Base-by-base conservation (phyloP, 2,113 vertebrate species). In the Mus pahari region DNA sequence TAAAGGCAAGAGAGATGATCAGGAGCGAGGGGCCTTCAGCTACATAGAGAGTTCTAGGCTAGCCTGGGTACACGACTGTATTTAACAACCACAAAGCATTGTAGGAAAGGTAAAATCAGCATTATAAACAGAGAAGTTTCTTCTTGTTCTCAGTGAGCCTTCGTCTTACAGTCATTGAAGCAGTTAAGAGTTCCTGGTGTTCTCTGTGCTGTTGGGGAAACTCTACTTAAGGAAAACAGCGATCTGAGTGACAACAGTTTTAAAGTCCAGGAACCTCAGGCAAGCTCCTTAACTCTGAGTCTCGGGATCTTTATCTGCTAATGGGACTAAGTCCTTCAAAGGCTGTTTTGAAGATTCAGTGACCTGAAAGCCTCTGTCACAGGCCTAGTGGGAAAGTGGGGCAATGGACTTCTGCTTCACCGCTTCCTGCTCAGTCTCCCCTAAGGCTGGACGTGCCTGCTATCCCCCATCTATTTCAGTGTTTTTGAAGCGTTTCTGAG, bases 171-270 rank as follows among this genome's bases (percentile, higher is more conserved):
- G 55, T 82, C 33, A n/a, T 50, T n/a, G 14, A 5, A 53, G 64
- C 26, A 31, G 66, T 90, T 48, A 58, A 39, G 31, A 74, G 81
- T 88, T n/a, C 58, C 53, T 68, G 81, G 12, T 19, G 0, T 93
- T 92, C 36, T 90, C 62, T 53, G 62, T 33, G 87, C 82, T 94
- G 55, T 31, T 48, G 75, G 71, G 71, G 71, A 92, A 87, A 45
- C 71, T 89, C 26, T 42, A 36, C 82, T 58, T 79, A 45, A 26
- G 45, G 36, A 71, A 62, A 73, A 48, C 22, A 68, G 60, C 11
- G 1, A 1, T 93, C 86, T 68, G 68, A 16, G 20, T 81, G 77
- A 66, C 42, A 33, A 62, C 0, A 5, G 10, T 88, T 90, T 94
- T 88, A 79, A 64, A 90, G 55, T 74, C 48, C 39, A 26, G 1